Evolutionary conservation across 2,888 invertebrate genomes (phyloP), one percentile per base, ranked within the genome.

Genomic region (Muscina levida): DNA sequence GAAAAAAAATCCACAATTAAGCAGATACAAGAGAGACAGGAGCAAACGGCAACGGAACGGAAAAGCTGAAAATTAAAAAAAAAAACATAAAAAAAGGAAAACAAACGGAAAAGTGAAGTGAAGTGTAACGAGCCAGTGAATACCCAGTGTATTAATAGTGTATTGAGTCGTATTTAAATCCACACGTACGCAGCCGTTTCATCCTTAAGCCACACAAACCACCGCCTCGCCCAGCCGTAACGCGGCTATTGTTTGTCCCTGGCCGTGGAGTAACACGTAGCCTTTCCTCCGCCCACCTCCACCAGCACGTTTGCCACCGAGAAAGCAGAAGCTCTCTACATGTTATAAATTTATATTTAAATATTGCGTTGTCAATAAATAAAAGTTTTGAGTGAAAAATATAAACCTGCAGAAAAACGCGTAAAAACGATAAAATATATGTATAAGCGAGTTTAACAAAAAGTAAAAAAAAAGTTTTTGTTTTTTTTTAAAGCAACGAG

Each of bases 61-160:
- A 15, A 42, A 37, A 59, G n/a, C n/a, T n/a, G n/a, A n/a, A n/a
- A n/a, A n/a, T n/a, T n/a, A n/a, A n/a, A n/a, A n/a, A n/a, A n/a
- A n/a, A n/a, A n/a, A n/a, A n/a, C n/a, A n/a, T n/a, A n/a, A n/a
- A n/a, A n/a, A n/a, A n/a, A n/a, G n/a, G n/a, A n/a, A n/a, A n/a
- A n/a, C n/a, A 31, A 31, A 31, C 31, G 31, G 3, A 31, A 31
- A 31, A 31, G 3, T 31, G 59, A 67, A 81, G 77, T 81, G 80
- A 77, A 77, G 77, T 81, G 77, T 67, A 81, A 68, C 80, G 70
- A 71, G 53, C 51, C 73, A 66, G 59, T 8, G 31, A n/a, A 66
- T 53, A 70, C 17, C 15, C 15, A 5, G 31, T 31, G n/a, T 42
- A 72, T 48, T 73, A 66, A 73, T 77, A 65, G 57, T 57, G 26